Evolutionary conservation across 2,113 vertebrate species (phyloP).

Genomic region (Grus americana): DNA sequence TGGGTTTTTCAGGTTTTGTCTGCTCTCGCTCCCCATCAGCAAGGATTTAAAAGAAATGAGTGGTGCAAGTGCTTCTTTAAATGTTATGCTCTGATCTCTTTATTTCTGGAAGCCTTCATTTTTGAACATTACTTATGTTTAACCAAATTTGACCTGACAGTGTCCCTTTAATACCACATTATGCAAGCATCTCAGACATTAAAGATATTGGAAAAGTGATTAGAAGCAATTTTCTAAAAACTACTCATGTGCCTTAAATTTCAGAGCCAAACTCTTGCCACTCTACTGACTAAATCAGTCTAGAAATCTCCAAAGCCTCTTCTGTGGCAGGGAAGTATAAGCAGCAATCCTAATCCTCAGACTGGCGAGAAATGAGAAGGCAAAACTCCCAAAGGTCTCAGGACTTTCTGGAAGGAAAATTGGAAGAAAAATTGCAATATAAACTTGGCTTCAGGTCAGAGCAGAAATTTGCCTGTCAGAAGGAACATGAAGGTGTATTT

Average conservation of each 20-base stretch:
- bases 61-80: background rate
- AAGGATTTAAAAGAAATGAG: background rate
- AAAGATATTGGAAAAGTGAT: constrained; percentile 34
- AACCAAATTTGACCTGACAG: constrained; percentile 11
- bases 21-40: background rate
- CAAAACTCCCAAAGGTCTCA: background rate
- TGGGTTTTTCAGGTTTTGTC: background rate
- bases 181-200: constrained; percentile 45
- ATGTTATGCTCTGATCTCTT: background rate
- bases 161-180: constrained; percentile 45
- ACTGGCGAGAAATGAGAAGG: background rate
- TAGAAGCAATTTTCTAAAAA: constrained; percentile 56
- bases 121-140: background rate
- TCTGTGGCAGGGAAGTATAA: constrained; percentile 10
- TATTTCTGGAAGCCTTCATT: background rate
- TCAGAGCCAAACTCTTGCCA: constrained; percentile 33
- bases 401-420: background rate
- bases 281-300: constrained; percentile 40
- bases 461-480: background rate
- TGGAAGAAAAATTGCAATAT: background rate
- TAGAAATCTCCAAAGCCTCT: constrained; percentile 62
- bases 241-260: constrained; percentile 61
- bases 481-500: background rate
- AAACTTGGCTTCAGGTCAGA: background rate
- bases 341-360: constrained; percentile 42